Percentiles rank a stretch among this genome's conserved stretches.
Conservation (phyloP, 1,140 invertebrate genomes). For the Sminthurinus signatus region DNA sequence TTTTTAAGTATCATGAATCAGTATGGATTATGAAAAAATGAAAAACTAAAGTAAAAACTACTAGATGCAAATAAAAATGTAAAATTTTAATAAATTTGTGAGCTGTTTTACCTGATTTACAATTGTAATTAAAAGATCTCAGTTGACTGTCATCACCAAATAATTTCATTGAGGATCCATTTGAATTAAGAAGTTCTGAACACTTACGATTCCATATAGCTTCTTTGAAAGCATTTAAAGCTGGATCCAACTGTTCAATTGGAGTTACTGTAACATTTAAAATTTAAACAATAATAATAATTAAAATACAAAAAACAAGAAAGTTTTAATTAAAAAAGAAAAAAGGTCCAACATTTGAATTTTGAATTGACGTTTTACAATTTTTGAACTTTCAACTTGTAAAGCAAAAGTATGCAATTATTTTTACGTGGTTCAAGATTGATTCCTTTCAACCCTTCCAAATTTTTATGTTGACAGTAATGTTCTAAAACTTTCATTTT, state of each 20-base stretch:
- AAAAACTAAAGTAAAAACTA: too few relatives aligned
- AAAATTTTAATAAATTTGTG: too few relatives aligned
- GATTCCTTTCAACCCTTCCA: not conserved
- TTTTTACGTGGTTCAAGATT: not conserved
- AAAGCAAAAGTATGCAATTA: too few relatives aligned
- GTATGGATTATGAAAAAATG: too few relatives aligned
- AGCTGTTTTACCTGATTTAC: too few relatives aligned
- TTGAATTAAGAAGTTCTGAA: not conserved
- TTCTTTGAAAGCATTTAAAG: not conserved
- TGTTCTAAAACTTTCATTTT: slow-evolving; percentile 4
- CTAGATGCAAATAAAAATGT: too few relatives aligned
- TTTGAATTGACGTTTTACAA: too few relatives aligned
- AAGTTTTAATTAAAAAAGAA: too few relatives aligned
- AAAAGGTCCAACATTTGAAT: too few relatives aligned
- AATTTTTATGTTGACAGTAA: slow-evolving; percentile 2
- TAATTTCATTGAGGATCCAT: not conserved
- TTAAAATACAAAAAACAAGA: not conserved
- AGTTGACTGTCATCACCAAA: not conserved
- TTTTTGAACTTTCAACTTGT: too few relatives aligned
- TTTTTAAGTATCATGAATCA: too few relatives aligned
- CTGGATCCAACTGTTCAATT: slow-evolving; percentile 4
- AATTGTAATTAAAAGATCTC: not conserved
- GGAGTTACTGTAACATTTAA: not conserved
- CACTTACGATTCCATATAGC: not conserved
- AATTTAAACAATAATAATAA: not conserved